A percentile compares a stretch with the other conserved stretches of the same genome.
Conservation (phyloP, 2,113 vertebrate genomes). For the Plecotus auritus region DNA sequence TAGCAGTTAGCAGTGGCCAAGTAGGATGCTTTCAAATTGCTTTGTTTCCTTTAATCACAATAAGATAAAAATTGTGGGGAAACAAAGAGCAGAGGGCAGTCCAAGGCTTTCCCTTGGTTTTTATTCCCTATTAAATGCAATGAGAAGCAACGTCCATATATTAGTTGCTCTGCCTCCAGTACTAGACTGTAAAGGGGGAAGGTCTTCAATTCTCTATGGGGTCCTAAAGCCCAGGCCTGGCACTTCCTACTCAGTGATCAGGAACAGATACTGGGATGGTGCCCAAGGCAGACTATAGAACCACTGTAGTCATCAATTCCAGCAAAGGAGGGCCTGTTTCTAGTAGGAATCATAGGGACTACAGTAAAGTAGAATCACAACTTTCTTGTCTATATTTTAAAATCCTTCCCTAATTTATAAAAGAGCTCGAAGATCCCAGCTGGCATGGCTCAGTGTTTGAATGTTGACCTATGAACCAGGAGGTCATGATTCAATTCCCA, state of each 20-base stretch:
- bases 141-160: neutral
- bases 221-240: neutral
- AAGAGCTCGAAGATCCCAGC: neutral
- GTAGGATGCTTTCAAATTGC: neutral
- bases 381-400: neutral
- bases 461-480: too few species aligned
- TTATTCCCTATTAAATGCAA: neutral
- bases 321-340: neutral
- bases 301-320: fast-evolving
- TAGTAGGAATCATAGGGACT: neutral
- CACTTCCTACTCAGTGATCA: neutral
- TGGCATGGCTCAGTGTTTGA: too few species aligned
- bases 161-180: neutral
- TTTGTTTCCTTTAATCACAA: neutral
- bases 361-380: neutral
- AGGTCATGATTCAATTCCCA: too few species aligned
- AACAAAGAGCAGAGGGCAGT: neutral
- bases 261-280: neutral
- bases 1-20: neutral
- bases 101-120: neutral
- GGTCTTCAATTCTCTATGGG: neutral
- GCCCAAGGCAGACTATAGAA: neutral
- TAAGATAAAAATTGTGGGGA: conserved; percentile 9
- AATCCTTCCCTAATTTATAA: neutral
- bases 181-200: neutral